These are phyloP conservation scores for Drosophila athabasca DNA, from an alignment of 1,140 invertebrate genomes.

Conservation along the genomic window DNA sequence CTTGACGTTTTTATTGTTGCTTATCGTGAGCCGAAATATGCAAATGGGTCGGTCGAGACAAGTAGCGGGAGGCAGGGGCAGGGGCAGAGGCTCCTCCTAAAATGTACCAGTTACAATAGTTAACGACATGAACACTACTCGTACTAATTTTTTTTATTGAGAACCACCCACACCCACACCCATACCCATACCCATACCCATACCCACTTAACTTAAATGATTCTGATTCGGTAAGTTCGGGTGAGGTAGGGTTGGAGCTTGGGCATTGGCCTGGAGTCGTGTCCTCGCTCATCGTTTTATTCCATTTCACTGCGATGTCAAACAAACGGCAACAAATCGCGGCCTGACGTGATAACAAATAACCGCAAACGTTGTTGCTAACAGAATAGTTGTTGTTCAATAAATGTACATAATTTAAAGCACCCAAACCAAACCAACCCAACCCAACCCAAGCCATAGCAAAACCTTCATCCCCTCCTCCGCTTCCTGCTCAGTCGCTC, in stretches of 20 bases:
- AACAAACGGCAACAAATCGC: slow-evolving; percentile 65
- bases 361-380: slow-evolving; percentile 72
- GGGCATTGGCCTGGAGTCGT: too few species aligned
- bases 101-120: slow-evolving; percentile 79
- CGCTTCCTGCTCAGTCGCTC: slow-evolving; percentile 4
- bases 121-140: slow-evolving; percentile 73
- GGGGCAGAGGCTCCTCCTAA: slow-evolving; percentile 9
- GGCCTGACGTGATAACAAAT: slow-evolving; percentile 78
- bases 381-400: slow-evolving; percentile 59
- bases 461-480: neutral
- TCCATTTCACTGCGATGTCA: slow-evolving; percentile 37
- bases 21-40: slow-evolving; percentile 51
- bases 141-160: slow-evolving; percentile 69
- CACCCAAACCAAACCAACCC: slow-evolving; percentile 1
- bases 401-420: slow-evolving; percentile 74
- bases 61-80: too few species aligned
- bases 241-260: neutral
- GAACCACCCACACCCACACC: slow-evolving; percentile 30
- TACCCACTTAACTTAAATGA: slow-evolving; percentile 15
- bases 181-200: slow-evolving; percentile 21
- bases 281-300: too few species aligned
- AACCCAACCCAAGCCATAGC: neutral
- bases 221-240: slow-evolving; percentile 14
- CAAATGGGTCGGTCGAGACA: slow-evolving; percentile 24
- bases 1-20: slow-evolving; percentile 35